Base-by-base conservation (phyloP, 2,888 invertebrate species). In the Hydrotaea cyrtoneurina region DNA sequence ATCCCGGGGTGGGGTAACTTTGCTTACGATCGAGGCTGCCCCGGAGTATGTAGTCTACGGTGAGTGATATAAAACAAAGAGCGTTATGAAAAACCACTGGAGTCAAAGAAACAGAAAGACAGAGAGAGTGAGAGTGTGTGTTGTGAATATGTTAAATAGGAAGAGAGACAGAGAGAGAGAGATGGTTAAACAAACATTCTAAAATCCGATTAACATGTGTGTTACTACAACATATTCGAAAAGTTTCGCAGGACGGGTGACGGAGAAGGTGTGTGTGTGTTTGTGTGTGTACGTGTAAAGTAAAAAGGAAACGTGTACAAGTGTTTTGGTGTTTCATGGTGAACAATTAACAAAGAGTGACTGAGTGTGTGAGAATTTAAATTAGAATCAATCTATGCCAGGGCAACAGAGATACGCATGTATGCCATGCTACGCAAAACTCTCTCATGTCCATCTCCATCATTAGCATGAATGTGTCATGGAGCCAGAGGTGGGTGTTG, bases 361-460 rank as follows among this genome's bases (percentile, higher is more conserved):
- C n/a, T 50, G 50, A n/a, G 3, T 50, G 13, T n/a, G n/a, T n/a
- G n/a, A n/a, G n/a, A n/a, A n/a, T n/a, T n/a, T 31, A 62, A 62
- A 62, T n/a, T 50, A 62, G 2, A 5, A 7, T 23, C 23, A 62
- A 7, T 62, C 62, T 26, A 23, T 15, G 23, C 59, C 15, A 59
- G 23, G 59, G n/a, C 59, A 15, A 62, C 62, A 62, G 21, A 23
- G 17, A n/a, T 62, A 31, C 62, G n/a, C n/a, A n/a, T 62, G 39
- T 39, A 39, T 3, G 39, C 39, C 10, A 39, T 62, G n/a, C 1
- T 50, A 50, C 50, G 50, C 50, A 4, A 2, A 13, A 50, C 50
- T 50, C 50, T 50, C 50, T n/a, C 50, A n/a, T n/a, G 13, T 50
- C 50, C 50, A 50, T 50, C 31, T 2, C 3, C 31, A 31, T 4